phyloP scores from a whole-genome alignment of 2,888 invertebrate species.

The Apodemia zela region DNA sequence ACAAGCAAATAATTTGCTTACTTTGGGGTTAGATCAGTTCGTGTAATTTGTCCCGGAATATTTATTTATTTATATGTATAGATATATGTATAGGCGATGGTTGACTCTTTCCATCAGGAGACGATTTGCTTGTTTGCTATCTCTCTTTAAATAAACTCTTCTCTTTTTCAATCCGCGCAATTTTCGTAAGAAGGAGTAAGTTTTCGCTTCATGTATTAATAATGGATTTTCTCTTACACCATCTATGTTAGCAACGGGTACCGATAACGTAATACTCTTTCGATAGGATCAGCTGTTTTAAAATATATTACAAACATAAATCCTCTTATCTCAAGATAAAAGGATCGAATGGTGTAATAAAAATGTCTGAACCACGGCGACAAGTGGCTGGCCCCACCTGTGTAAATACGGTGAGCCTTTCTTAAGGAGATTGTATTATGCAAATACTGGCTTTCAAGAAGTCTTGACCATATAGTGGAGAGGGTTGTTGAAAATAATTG shows the following conservation, averaged over 20 bases:
- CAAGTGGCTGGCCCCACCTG: slow-evolving; percentile 7
- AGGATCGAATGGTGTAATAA: slow-evolving; percentile 35
- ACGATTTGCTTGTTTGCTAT: too few species aligned
- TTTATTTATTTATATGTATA: too few species aligned
- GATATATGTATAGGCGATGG: too few species aligned
- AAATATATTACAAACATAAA: slow-evolving; percentile 19
- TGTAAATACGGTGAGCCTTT: slow-evolving; percentile 20
- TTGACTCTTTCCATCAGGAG: too few species aligned
- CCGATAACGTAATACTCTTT: neutral
- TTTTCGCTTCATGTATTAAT: too few species aligned
- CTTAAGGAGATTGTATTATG: slow-evolving; percentile 24
- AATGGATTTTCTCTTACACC: too few species aligned
- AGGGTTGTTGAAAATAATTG: slow-evolving; percentile 59
- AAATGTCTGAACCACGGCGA: slow-evolving; percentile 30
- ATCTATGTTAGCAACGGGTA: neutral
- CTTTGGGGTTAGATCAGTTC: too few species aligned
- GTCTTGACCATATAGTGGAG: slow-evolving; percentile 31
- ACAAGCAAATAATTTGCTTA: too few species aligned
- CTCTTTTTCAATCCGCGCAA: too few species aligned
- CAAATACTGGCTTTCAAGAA: slow-evolving; percentile 19
- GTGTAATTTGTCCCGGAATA: too few species aligned
- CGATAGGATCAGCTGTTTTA: slow-evolving; percentile 11
- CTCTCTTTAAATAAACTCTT: too few species aligned
- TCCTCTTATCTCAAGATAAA: slow-evolving; percentile 23
- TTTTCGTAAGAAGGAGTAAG: too few species aligned